phyloP scores from a whole-genome alignment of 2,113 vertebrate genomes.

The Melanocharis versteri region DNA sequence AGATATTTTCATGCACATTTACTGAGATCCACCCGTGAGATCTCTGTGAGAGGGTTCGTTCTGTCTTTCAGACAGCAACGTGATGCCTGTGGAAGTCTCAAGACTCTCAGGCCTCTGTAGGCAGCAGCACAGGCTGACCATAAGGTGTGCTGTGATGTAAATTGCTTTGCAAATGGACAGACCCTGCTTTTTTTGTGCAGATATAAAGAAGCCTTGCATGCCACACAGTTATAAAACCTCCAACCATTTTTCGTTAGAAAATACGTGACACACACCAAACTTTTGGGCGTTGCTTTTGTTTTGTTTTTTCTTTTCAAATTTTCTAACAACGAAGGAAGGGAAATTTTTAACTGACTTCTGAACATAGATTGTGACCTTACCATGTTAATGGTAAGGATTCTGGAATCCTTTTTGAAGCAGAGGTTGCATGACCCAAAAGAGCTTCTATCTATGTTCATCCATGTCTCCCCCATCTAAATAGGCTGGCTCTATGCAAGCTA shows the following conservation, averaged over 20 bases:
- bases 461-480: neutral
- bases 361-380: neutral
- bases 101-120: neutral
- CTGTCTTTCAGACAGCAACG: fast-evolving
- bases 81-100: neutral
- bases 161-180: neutral
- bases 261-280: neutral
- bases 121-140: neutral
- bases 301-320: neutral
- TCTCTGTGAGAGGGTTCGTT: neutral
- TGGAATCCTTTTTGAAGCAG: neutral
- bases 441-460: neutral
- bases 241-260: neutral
- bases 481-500: neutral
- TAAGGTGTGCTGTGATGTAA: neutral
- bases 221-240: neutral
- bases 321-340: neutral
- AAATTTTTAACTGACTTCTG: neutral
- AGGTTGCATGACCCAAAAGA: neutral
- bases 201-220: neutral
- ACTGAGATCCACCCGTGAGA: neutral
- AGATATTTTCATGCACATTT: neutral
- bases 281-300: neutral
- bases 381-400: neutral
- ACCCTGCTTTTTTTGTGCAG: neutral